A percentile compares a stretch with the other conserved stretches of the same genome.
These are phyloP conservation scores for Heliangelus exortis DNA, from an alignment of 2,797 vertebrate genomes.

Conservation along the genomic window DNA sequence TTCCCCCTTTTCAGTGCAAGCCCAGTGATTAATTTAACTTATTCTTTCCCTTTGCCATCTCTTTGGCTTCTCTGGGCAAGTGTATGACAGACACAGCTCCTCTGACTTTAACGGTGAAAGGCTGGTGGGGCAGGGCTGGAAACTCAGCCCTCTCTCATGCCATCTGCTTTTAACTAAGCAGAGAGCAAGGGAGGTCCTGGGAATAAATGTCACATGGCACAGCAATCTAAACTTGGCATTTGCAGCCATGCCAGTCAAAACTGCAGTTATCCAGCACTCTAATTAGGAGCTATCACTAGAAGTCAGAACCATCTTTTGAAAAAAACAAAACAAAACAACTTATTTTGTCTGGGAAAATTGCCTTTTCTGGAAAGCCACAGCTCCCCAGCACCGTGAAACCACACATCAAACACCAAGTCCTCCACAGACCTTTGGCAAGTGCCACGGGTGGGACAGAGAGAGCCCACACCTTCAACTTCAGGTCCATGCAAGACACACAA, in stretches of 20 bases:
- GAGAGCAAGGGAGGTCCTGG: conserved; percentile 40
- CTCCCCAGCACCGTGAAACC: not conserved
- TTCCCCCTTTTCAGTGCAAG: not conserved
- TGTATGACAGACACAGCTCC: not conserved
- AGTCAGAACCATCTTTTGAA: not conserved
- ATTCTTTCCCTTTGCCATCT: not conserved
- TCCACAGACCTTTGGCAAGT: not conserved
- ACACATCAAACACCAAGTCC: not conserved
- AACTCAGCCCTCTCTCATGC: not conserved
- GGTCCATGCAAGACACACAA: not conserved
- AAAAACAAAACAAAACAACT: not conserved
- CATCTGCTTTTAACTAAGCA: conserved; percentile 48
- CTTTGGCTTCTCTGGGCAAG: not conserved
- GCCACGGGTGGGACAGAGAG: not conserved
- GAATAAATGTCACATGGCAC: not conserved
- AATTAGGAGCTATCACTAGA: conserved; percentile 50
- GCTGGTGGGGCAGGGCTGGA: conserved; percentile 4
- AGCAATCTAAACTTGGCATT: conserved; percentile 30
- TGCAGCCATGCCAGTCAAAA: conserved; percentile 40
- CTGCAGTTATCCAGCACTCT: conserved; percentile 19
- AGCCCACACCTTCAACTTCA: not conserved
- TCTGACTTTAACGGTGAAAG: not conserved
- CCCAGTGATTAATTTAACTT: conserved; percentile 8
- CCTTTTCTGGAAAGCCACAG: conserved; percentile 20
- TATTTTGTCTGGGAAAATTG: conserved; percentile 54